Base-by-base conservation (phyloP, 1,140 invertebrate species). In the Habropoda laboriosa region DNA sequence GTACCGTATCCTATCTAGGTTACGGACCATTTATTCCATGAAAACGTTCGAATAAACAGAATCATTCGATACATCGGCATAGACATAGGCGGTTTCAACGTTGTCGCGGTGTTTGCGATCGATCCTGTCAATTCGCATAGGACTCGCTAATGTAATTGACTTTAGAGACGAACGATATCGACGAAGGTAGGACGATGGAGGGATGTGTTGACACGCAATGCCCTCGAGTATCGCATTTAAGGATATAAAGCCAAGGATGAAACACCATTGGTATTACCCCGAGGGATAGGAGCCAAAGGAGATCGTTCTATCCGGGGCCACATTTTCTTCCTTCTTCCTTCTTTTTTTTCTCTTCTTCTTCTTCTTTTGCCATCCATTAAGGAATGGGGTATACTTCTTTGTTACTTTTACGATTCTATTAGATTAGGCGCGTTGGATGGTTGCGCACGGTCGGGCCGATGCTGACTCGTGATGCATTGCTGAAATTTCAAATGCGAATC, bases 201-300 rank as follows among this genome's bases (percentile, higher is more conserved):
- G 18, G n/a, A 76, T n/a, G 40, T 47, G 64, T 77, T 77, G 74
- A 77, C 74, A 77, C 74, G 74, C 74, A 70, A 77, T 70, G 47
- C 74, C 64, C 74, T 4, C 40, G 74, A 58, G 74, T 77, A 70
- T 70, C 74, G 74, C 53, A 18, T 77, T 77, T 47, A 77, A 45
- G 53, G 53, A 45, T 32, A n/a, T 47, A 47, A 47, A 8, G n/a
- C 32, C 13, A 53, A 27, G 38, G 32, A 30, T 16, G 49, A 45
- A 40, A 57, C 47, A 21, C 30, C 16, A 53, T 58, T 58, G 30
- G 55, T 53, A 38, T 66, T 55, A 53, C 13, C 13, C 1, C 16
- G 0, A 13, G n/a, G n/a, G 58, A 16, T n/a, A n/a, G n/a, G n/a
- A n/a, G n/a, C n/a, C 4, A 66, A 63, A 55, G 42, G 21, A 3